Conservation (phyloP, 1,140 invertebrate species). For the Antheraea pernyi region DNA sequence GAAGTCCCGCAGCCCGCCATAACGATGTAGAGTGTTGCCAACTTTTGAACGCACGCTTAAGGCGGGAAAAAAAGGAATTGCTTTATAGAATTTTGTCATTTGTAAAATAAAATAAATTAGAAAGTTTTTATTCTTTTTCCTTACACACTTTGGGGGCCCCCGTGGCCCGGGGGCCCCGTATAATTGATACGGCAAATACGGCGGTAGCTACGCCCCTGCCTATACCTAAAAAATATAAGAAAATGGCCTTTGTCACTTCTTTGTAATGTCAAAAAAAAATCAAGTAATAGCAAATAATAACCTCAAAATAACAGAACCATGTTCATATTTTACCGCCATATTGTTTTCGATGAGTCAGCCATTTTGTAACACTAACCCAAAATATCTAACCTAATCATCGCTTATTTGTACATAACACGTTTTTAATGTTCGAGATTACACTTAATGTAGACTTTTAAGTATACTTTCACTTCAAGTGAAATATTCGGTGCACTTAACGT, state of each 20-base stretch:
- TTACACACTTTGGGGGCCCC: too few relatives aligned
- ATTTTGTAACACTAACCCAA: conserved; percentile 21
- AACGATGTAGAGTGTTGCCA: too few relatives aligned
- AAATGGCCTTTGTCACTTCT: neutral
- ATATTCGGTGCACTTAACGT: conserved; percentile 30
- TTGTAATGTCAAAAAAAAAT: neutral
- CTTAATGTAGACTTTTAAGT: conserved; percentile 27
- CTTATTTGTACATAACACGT: conserved; percentile 35
- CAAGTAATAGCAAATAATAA: neutral
- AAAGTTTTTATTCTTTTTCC: too few relatives aligned
- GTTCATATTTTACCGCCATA: conserved; percentile 20
- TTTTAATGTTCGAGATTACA: conserved; percentile 34
- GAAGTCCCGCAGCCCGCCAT: too few relatives aligned
- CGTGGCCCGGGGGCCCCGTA: too few relatives aligned
- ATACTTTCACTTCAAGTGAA: conserved; percentile 28
- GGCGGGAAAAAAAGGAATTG: too few relatives aligned
- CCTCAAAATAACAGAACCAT: neutral
- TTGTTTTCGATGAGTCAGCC: conserved; percentile 20
- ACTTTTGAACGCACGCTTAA: too few relatives aligned
- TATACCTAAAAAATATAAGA: too few relatives aligned
- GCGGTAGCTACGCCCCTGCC: too few relatives aligned
- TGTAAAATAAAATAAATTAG: too few relatives aligned
- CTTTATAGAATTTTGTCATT: too few relatives aligned
- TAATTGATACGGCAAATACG: too few relatives aligned
- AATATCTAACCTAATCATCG: conserved; percentile 23